A percentile compares a stretch with the other conserved stretches of the same genome.
phyloP scores from a whole-genome alignment of 2,888 invertebrate species.

The Spodoptera picta region DNA sequence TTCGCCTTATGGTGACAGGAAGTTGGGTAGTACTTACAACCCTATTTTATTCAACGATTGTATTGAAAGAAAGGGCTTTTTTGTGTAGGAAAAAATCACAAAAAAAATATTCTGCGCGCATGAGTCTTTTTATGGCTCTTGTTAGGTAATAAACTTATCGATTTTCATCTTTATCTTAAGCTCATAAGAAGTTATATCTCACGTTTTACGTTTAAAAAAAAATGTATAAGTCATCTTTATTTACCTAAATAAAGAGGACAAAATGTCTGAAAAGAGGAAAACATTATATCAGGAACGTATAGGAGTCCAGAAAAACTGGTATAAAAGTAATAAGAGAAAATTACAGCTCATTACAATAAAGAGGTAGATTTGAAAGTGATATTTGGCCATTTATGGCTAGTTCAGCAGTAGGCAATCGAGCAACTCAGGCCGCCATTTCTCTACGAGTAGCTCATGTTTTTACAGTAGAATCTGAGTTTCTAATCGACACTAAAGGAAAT shows the following conservation, averaged over 20 bases:
- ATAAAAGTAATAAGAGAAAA: constrained; percentile 4
- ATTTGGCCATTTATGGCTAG: constrained; percentile 13
- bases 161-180: too few relatives aligned
- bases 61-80: constrained; percentile 5
- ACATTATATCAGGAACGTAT: not conserved
- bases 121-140: too few relatives aligned
- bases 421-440: constrained; percentile 15
- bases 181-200: too few relatives aligned
- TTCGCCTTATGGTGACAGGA: not conserved
- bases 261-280: too few relatives aligned
- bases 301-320: too few relatives aligned
- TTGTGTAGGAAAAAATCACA: too few relatives aligned
- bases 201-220: too few relatives aligned
- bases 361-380: constrained; percentile 17
- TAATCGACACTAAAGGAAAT: too few relatives aligned
- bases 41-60: constrained; percentile 2
- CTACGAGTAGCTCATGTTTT: constrained; percentile 9
- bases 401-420: constrained; percentile 7
- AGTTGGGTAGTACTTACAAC: constrained; percentile 17
- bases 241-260: too few relatives aligned
- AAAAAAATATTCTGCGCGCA: too few relatives aligned
- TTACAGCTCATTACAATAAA: constrained; percentile 4
- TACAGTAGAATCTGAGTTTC: not conserved
- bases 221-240: too few relatives aligned
- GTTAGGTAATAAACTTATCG: too few relatives aligned